These are phyloP conservation scores for Plagiodera versicolora DNA, from an alignment of 2,888 invertebrate genomes.

Conservation along the genomic window DNA sequence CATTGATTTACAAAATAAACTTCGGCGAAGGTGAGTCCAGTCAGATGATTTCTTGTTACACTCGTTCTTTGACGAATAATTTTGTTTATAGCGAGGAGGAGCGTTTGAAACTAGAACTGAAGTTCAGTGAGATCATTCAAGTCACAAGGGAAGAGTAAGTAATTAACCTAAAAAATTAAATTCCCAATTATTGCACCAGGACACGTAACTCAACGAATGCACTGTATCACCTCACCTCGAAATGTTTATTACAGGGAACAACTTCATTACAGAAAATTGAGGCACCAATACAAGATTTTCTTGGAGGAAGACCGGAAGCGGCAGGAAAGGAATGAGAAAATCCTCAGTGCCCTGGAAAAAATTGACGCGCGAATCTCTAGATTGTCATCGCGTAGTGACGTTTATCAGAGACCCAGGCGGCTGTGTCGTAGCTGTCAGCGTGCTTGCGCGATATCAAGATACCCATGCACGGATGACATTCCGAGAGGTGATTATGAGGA, in stretches of 20 bases:
- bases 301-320: slow-evolving; percentile 62
- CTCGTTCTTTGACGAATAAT: too few species aligned
- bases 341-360: slow-evolving; percentile 60
- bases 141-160: slow-evolving; percentile 59
- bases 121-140: slow-evolving; percentile 59
- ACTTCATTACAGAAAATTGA: slow-evolving; percentile 49
- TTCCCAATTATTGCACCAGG: not conserved
- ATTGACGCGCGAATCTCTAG: slow-evolving; percentile 61
- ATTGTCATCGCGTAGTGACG: slow-evolving; percentile 63
- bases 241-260: slow-evolving; percentile 45
- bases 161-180: too few species aligned
- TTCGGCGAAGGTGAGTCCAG: not conserved
- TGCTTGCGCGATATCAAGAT: not conserved
- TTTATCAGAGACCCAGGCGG: slow-evolving; percentile 57
- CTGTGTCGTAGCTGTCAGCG: slow-evolving; percentile 46
- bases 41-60: too few species aligned
- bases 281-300: slow-evolving; percentile 57
- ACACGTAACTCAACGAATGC: not conserved
- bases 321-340: slow-evolving; percentile 62
- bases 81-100: slow-evolving; percentile 57
- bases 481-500: not conserved
- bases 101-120: slow-evolving; percentile 58
- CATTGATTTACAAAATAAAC: not conserved
- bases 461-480: not conserved
- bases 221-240: not conserved